Base-by-base conservation (phyloP, 2,797 vertebrate species). In the Typhlichthys subterraneus region DNA sequence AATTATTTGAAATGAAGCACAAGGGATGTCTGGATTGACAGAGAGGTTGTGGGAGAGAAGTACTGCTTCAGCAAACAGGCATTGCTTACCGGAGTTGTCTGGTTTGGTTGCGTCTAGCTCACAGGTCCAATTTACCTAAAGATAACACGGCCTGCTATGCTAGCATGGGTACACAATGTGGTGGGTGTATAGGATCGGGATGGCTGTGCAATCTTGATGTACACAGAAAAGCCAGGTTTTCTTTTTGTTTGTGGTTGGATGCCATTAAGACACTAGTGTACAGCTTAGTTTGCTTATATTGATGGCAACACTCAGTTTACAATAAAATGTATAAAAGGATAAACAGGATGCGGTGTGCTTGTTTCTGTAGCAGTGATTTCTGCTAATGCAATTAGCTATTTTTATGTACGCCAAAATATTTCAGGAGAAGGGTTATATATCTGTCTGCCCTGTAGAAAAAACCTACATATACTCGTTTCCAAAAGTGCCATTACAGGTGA, bases 201-300 rank as follows among this genome's bases (percentile, higher is more conserved):
- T 77, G 74, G 89, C 70, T 85, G 81, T 88, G 85, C 80, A 86
- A 84, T 89, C 75, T 83, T 76, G 63, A 73, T 66, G 67, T 81
- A 70, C 55, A 75, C 70, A 75, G 62, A 78, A 55, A 69, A 79
- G 49, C 48, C 69, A 69, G 11, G 61, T 83, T 85, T 75, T 81
- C 59, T 76, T 56, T 72, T 70, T 45, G 5, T 45, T 69, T 75
- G 68, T 80, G 71, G 58, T 77, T 58, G 33, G 58, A 77, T 61
- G 72, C 75, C 68, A 45, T 78, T 59, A 71, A 83, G 77, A 91
- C 89, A 88, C 88, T 91, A 90, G 86, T 89, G 89, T 91, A 90
- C 86, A 91, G 89, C 81, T 80, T 72, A 65, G 79, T 78, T 69
- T 63, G 64, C 82, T 73, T 75, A 15, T 77, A 65, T 77, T 80